These are phyloP conservation scores for Lutjanus erythropterus DNA, from an alignment of 2,113 vertebrate genomes.

Conservation along the genomic window DNA sequence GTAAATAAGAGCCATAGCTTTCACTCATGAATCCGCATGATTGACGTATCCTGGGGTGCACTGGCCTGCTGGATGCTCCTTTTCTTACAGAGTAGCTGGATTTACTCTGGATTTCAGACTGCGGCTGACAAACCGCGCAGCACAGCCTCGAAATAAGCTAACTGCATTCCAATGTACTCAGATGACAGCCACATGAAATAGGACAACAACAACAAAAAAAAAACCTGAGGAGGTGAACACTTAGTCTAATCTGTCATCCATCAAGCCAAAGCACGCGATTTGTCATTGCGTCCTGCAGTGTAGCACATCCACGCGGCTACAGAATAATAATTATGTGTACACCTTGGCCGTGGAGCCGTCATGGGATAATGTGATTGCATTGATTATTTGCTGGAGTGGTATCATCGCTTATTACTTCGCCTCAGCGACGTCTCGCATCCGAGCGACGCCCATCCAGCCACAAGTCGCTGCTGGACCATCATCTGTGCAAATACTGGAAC, in stretches of 20 bases:
- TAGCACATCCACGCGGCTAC: constrained; percentile 53
- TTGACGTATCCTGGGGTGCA: constrained; percentile 67
- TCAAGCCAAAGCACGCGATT: constrained; percentile 54
- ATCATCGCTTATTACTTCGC: constrained; percentile 55
- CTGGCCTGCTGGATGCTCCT: constrained; percentile 61
- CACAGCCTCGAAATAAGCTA: constrained; percentile 23
- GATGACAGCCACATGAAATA: constrained; percentile 54
- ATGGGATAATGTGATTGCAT: constrained; percentile 58
- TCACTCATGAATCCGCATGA: constrained; percentile 73
- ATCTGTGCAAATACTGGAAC: constrained; percentile 12
- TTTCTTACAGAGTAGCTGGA: constrained; percentile 42
- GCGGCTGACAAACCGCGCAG: constrained; percentile 39
- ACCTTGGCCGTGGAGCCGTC: constrained; percentile 34
- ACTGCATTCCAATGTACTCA: constrained; percentile 55
- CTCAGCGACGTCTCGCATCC: constrained; percentile 50
- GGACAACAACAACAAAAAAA: constrained; percentile 2
- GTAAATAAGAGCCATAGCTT: constrained; percentile 66
- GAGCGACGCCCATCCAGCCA: constrained; percentile 79
- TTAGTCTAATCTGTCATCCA: constrained; percentile 61
- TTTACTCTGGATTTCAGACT: constrained; percentile 59
- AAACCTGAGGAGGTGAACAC: constrained; percentile 43
- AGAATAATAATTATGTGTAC: constrained; percentile 62
- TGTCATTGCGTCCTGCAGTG: constrained; percentile 63
- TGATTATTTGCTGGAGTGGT: constrained; percentile 47
- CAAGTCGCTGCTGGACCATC: constrained; percentile 56